Conservation (phyloP, 2,888 invertebrate genomes). For the Mycalesis mineus region DNA sequence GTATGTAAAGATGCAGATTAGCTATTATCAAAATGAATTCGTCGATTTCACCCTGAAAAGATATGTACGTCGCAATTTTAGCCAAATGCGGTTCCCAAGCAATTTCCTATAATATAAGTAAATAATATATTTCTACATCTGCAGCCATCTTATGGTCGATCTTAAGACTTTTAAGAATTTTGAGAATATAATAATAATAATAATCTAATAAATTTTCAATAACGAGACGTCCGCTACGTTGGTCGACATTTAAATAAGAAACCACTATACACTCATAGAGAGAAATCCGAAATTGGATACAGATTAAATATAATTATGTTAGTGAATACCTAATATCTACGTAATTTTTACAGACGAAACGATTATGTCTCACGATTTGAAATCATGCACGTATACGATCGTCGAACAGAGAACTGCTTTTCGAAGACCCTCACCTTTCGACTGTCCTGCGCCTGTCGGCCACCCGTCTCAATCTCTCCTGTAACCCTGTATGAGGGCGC, state of each 20-base stretch:
- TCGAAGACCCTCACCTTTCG: slow-evolving; percentile 63
- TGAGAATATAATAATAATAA: slow-evolving; percentile 62
- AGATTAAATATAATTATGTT: slow-evolving; percentile 76
- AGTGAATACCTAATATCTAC: slow-evolving; percentile 72
- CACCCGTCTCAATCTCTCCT: slow-evolving; percentile 48
- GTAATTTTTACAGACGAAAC: slow-evolving; percentile 73
- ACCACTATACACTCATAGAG: slow-evolving; percentile 78
- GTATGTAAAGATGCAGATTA: slow-evolving; percentile 35
- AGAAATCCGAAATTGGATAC: slow-evolving; percentile 77
- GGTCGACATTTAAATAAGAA: slow-evolving; percentile 77
- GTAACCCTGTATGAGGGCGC: slow-evolving; percentile 63
- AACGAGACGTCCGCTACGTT: slow-evolving; percentile 76
- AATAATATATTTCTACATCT: slow-evolving; percentile 72
- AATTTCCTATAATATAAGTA: slow-evolving; percentile 71
- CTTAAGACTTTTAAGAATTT: slow-evolving; percentile 56
- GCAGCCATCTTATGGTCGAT: slow-evolving; percentile 77
- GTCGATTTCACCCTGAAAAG: slow-evolving; percentile 60
- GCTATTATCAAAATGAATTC: slow-evolving; percentile 40
- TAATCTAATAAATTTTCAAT: slow-evolving; percentile 77
- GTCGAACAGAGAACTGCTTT: slow-evolving; percentile 59
- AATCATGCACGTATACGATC: slow-evolving; percentile 78
- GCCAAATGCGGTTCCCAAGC: slow-evolving; percentile 62
- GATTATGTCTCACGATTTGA: slow-evolving; percentile 68
- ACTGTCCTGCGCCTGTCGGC: slow-evolving; percentile 50
- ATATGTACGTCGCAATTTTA: slow-evolving; percentile 58